Conservation (phyloP, 2,888 invertebrate species). For the Lochmaea crataegi region DNA sequence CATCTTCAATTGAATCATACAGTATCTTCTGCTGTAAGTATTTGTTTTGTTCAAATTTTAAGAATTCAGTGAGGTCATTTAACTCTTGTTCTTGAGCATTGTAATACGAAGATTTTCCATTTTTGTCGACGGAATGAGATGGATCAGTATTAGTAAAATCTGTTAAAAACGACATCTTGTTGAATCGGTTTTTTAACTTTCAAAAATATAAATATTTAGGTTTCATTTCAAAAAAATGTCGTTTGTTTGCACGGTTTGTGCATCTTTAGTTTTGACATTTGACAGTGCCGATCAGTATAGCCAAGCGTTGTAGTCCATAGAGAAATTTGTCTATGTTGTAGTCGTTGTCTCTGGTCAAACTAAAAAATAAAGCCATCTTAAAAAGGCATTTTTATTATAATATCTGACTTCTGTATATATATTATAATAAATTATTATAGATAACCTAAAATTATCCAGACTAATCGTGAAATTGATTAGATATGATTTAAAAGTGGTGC, state of each 20-base stretch:
- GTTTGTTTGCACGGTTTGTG: background rate
- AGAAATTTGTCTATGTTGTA: no score
- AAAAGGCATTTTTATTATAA: no score
- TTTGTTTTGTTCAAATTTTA: constrained; percentile 53
- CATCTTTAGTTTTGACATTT: background rate
- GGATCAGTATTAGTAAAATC: constrained; percentile 33
- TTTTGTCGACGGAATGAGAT: constrained; percentile 31
- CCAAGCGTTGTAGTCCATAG: no score
- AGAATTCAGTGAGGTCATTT: constrained; percentile 52
- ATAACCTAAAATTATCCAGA: no score
- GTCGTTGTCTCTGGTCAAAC: no score
- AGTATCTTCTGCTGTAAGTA: constrained; percentile 55
- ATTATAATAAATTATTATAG: no score
- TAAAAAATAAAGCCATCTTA: no score
- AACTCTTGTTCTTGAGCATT: constrained; percentile 51
- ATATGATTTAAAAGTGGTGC: no score
- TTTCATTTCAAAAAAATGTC: background rate
- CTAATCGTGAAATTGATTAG: no score
- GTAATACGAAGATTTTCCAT: constrained; percentile 30
- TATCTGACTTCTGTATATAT: no score
- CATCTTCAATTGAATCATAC: constrained; percentile 52
- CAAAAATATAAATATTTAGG: background rate
- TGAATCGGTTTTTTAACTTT: background rate
- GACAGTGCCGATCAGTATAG: background rate
- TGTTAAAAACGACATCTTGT: constrained; percentile 44